Evolutionary conservation across 2,888 invertebrate species (phyloP).

Genomic region (Hirtodrosophila histrioides): DNA sequence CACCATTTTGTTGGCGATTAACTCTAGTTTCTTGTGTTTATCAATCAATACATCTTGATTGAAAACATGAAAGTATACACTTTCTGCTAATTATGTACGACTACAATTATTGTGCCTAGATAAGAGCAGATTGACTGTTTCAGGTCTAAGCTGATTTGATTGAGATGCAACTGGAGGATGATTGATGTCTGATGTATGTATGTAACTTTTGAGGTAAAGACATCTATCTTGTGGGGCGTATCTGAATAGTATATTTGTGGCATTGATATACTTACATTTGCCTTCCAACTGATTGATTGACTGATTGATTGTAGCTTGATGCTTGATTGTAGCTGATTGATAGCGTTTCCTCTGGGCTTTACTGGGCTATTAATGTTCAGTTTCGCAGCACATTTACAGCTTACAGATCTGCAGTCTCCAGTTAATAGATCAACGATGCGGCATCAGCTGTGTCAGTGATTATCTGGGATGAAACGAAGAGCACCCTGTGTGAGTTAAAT

Average conservation of each 20-base stretch:
- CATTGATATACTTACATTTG: slow-evolving; percentile 19
- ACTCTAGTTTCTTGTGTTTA: too few species aligned
- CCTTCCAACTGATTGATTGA: slow-evolving; percentile 6
- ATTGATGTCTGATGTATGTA: too few species aligned
- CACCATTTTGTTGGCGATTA: too few species aligned
- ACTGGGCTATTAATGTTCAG: slow-evolving; percentile 5
- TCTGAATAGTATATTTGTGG: background rate
- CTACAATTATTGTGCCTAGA: too few species aligned
- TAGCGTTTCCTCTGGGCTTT: background rate
- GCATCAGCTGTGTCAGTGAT: slow-evolving; percentile 5
- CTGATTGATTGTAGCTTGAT: slow-evolving; percentile 14
- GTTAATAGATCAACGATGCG: slow-evolving; percentile 4
- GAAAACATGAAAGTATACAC: too few species aligned
- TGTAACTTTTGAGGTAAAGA: too few species aligned
- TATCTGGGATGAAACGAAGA: slow-evolving; percentile 18
- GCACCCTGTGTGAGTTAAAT: slow-evolving; percentile 1
- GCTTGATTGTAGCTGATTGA: slow-evolving; percentile 13
- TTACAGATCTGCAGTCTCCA: slow-evolving; percentile 5
- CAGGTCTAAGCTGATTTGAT: too few species aligned
- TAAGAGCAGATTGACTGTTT: too few species aligned
- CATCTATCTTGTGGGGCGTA: too few species aligned
- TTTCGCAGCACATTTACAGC: slow-evolving; percentile 1
- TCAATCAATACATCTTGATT: too few species aligned
- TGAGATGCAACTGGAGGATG: too few species aligned
- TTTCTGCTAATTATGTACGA: too few species aligned